Percentiles rank a stretch among this genome's conserved stretches.
phyloP scores from a whole-genome alignment of 2,797 vertebrate genomes.

The Erethizon dorsatum region DNA sequence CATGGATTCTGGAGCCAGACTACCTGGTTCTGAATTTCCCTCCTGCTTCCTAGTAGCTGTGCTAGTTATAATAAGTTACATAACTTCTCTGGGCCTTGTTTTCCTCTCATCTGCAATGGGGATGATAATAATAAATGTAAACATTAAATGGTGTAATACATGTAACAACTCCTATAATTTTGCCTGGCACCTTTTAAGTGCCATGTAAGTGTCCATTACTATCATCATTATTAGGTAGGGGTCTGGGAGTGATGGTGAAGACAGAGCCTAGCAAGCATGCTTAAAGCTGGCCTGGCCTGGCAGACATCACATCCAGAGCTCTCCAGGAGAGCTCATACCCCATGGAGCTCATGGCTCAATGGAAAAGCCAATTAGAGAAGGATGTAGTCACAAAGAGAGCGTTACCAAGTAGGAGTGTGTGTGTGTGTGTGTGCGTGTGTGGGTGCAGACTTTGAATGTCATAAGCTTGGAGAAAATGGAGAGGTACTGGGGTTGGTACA shows the following conservation, averaged over 20 bases:
- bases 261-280: neutral
- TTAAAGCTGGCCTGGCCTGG: neutral
- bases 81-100: neutral
- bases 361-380: neutral
- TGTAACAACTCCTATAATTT: neutral
- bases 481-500: neutral
- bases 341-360: accelerated
- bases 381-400: neutral
- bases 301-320: neutral
- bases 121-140: neutral
- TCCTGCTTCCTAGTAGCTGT: neutral
- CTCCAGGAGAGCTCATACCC: neutral
- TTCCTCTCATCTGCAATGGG: neutral
- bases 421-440: neutral
- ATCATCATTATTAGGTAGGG: neutral
- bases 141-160: neutral
- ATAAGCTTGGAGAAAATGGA: neutral
- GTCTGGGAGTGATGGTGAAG: neutral
- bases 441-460: neutral
- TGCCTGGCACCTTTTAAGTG: neutral
- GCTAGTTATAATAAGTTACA: neutral
- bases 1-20: neutral
- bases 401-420: neutral
- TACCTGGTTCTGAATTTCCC: neutral
- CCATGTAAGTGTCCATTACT: neutral